Evolutionary conservation across 2,888 invertebrate species (phyloP).

Genomic region (Lamellibrachia columna): DNA sequence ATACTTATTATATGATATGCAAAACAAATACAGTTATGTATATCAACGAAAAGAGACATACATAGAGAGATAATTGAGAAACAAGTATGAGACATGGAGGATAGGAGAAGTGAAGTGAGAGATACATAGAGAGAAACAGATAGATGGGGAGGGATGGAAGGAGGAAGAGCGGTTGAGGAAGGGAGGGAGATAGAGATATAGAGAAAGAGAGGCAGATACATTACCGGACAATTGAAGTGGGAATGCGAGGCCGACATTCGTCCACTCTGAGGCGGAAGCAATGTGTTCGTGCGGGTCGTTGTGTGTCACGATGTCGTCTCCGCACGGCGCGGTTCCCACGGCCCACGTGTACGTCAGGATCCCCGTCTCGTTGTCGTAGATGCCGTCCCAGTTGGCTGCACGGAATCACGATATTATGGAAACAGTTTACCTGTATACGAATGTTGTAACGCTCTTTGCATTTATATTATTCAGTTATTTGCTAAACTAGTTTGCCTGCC

Average conservation of each 20-base stretch:
- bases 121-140: background rate
- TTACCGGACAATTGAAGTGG: slow-evolving; percentile 25
- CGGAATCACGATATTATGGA: background rate
- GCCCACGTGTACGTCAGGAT: slow-evolving; percentile 46
- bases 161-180: background rate
- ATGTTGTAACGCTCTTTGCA: no score
- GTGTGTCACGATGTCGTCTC: slow-evolving; percentile 43
- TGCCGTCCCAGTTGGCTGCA: slow-evolving; percentile 54
- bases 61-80: background rate
- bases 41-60: no score
- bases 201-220: background rate
- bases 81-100: background rate
- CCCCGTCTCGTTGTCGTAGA: slow-evolving; percentile 51
- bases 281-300: slow-evolving; percentile 53
- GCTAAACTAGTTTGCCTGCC: no score
- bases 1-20: slow-evolving; percentile 16
- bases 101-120: background rate
- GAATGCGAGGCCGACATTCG: slow-evolving; percentile 40
- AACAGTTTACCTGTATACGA: no score
- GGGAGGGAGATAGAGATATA: background rate
- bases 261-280: slow-evolving; percentile 47
- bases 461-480: no score
- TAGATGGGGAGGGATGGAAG: background rate
- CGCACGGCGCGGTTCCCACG: slow-evolving; percentile 43
- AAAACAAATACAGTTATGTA: background rate